Evolutionary conservation across 2,797 vertebrate genomes (phyloP).

Genomic region (Rhinoraja longicauda): DNA sequence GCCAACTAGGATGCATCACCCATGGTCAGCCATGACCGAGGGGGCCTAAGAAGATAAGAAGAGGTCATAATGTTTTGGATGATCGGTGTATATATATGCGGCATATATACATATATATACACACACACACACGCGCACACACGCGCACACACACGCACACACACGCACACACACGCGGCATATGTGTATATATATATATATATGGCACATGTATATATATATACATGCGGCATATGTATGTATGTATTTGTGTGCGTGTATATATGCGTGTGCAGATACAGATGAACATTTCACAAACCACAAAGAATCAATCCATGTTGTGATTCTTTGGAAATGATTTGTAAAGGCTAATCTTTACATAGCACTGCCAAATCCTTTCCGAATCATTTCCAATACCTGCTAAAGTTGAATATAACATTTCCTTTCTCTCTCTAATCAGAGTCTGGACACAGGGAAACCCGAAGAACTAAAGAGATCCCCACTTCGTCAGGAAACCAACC

Average conservation of each 20-base stretch:
- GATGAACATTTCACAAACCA: too few species aligned
- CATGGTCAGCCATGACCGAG: too few species aligned
- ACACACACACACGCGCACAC: too few species aligned
- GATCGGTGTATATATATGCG: too few species aligned
- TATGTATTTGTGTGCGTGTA: neutral
- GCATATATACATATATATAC: too few species aligned
- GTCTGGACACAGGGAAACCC: conserved; percentile 85
- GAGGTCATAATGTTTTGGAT: too few species aligned
- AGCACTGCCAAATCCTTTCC: neutral
- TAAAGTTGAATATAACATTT: conserved; percentile 17
- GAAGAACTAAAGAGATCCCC: conserved; percentile 83
- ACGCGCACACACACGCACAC: too few species aligned
- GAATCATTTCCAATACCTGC: neutral
- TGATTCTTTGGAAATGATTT: neutral
- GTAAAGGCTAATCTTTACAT: neutral
- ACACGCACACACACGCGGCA: too few species aligned
- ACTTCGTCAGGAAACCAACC: conserved; percentile 90
- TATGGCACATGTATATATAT: neutral
- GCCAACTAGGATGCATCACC: too few species aligned
- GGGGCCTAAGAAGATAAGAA: too few species aligned
- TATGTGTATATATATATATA: neutral
- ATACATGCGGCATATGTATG: neutral
- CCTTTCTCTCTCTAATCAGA: conserved; percentile 56
- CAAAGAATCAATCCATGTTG: too few species aligned
- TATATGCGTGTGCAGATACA: too few species aligned